Evolutionary conservation across 2,888 invertebrate species (phyloP), one percentile per base, ranked within the genome.

Genomic region (Prosopocoilus inquinatus): DNA sequence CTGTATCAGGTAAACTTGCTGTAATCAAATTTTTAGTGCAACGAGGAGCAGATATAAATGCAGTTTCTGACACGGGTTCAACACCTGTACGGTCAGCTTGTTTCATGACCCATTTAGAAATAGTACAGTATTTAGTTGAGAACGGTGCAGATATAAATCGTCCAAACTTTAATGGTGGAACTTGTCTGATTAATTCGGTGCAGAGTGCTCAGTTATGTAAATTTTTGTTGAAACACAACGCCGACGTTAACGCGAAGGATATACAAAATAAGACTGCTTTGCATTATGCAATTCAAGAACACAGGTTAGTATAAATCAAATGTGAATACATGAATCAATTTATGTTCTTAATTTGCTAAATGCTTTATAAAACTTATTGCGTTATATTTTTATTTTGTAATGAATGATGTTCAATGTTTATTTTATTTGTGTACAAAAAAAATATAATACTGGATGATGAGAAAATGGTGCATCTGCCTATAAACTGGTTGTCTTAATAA

Each of bases 141-240:
- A 84, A 88, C 73, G 91, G 91, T 58, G 92, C 92, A n/a, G 89
- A 92, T 76, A 87, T 93, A 64, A 84, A 87, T 66, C 85, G 85
- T 64, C 85, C 94, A 3, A 95, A 95, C 78, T 89, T 90, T 74
- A 92, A 91, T 78, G 95, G 95, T 55, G 95, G 95, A 57, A 94
- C 95, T 1, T 95, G 95, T 76, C 82, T 96, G 60, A 95, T 96
- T 67, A 96, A 96, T 79, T 89, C 93, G 1, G 94, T 95, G 61
- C 95, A 95, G 79, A 91, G 90, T 67, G 86, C 86, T 56, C 83
- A 85, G 55, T 81, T 96, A 47, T 94, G 94, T 75, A 82, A 85
- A 57, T 91, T 86, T 77, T 81, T 95, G 61, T 83, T 96, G 55
- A 78, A 84, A 66, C 86, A 88, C 73, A 93, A 93, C 46, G 94